Percentiles rank a stretch among this genome's conserved stretches.
Conservation (phyloP, 2,797 vertebrate species). For the Falco rusticolus region DNA sequence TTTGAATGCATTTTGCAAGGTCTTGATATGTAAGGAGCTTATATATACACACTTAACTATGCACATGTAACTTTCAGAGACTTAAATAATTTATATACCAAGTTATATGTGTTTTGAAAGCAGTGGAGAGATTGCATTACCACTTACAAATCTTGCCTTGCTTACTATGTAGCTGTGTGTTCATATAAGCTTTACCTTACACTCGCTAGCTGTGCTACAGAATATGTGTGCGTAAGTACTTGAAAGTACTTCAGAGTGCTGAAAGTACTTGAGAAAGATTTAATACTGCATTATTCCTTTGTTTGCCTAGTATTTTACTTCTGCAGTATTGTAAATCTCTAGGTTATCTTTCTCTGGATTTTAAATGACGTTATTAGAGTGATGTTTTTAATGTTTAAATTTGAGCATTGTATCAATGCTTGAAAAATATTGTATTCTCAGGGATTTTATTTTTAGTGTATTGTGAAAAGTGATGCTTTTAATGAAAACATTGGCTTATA, state of each 20-base stretch:
- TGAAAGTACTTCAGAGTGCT: not conserved
- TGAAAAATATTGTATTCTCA: not conserved
- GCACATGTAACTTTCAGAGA: not conserved
- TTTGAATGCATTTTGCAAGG: not conserved
- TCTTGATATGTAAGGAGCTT: not conserved
- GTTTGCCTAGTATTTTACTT: not conserved
- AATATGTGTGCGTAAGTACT: not conserved
- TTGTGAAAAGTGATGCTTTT: not conserved
- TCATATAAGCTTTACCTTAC: not conserved
- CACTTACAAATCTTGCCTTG: not conserved
- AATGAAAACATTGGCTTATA: not conserved
- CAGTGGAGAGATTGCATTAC: not conserved
- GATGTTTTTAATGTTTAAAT: not conserved
- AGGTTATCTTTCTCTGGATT: not conserved
- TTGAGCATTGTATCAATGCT: rapidly evolving
- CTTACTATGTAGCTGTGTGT: not conserved
- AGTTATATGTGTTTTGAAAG: not conserved
- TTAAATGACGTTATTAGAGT: not conserved
- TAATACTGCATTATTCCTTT: not conserved
- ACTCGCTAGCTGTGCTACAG: not conserved
- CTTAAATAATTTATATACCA: not conserved
- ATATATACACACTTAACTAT: rapidly evolving
- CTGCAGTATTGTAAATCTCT: not conserved
- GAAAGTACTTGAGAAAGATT: not conserved
- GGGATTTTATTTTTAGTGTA: not conserved